Base-by-base conservation (phyloP, 2,888 invertebrate genomes). In the Eurois occulta region DNA sequence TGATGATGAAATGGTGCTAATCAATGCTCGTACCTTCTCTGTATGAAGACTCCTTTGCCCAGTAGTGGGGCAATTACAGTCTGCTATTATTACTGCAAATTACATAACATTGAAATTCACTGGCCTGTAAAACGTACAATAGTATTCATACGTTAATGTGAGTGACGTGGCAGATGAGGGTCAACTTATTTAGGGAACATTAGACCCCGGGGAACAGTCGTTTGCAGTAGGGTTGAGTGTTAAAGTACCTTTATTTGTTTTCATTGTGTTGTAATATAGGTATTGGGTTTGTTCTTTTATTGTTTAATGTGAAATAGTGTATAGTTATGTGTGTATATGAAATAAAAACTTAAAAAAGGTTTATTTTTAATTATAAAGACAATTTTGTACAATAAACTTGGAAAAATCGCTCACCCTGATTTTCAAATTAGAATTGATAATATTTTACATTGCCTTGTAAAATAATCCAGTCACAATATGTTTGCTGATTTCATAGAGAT, bases 101-200 rank as follows among this genome's bases (percentile, higher is more conserved):
- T 41, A 41, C 48, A 35, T 28, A 69, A 65, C 65, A 83, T 65
- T 80, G 35, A 69, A 83, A 67, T 41, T 71, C 80, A 71, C 16
- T 71, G 80, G 46, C 21, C 66, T 60, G 48, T 64, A 46, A 28
- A 38, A 71, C 52, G 3, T 28, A 71, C 72, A 66, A 60, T 81
- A 60, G 67, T 71, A 83, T 83, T 68, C 83, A 71, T 21, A 55
- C 43, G 68, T 81, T 70, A 86, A 35, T 73, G 60, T 72, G 70
- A 73, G 67, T 86, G 86, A 86, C 78, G 28, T 28, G 10, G 21
- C 67, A 55, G 78, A 86, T 86, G 65, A 73, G 86, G 86, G 83
- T 71, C 48, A 64, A 38, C 38, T 58, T 62, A 86, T 83, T 83
- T 68, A 28, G 46, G 78, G 46, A 67, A 60, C 58, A 65, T 81